Percentiles rank a stretch among this genome's conserved stretches.
Conservation (phyloP, 2,888 invertebrate genomes). For the Celastrina argiolus region DNA sequence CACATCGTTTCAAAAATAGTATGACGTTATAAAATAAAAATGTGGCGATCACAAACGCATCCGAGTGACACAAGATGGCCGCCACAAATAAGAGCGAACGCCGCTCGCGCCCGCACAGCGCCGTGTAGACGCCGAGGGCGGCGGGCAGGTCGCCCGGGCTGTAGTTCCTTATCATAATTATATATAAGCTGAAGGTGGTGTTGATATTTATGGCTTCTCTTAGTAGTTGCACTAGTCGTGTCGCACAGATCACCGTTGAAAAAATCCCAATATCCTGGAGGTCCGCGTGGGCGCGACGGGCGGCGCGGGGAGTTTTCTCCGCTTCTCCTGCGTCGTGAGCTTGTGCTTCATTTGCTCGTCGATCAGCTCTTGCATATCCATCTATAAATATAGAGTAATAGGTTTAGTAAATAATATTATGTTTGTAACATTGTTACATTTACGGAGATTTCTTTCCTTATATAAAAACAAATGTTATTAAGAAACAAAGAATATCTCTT, state of each 20-base stretch:
- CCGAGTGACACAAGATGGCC: constrained; percentile 50
- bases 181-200: constrained; percentile 51
- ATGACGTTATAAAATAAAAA: constrained; percentile 50
- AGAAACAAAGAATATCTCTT: no score
- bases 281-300: constrained; percentile 58
- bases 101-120: constrained; percentile 46
- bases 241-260: constrained; percentile 73
- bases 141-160: constrained; percentile 47
- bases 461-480: no score
- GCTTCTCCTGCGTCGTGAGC: constrained; percentile 82
- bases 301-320: constrained; percentile 67
- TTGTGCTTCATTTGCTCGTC: constrained; percentile 94
- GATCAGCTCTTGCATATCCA: constrained; percentile 95
- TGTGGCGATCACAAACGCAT: constrained; percentile 42
- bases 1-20: constrained; percentile 60
- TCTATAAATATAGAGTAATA: constrained; percentile 74
- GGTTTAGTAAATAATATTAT: background rate
- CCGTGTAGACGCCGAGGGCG: constrained; percentile 44
- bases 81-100: constrained; percentile 40
- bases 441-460: no score
- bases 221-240: constrained; percentile 43
- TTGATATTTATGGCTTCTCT: constrained; percentile 50
- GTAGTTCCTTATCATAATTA: constrained; percentile 50
- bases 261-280: constrained; percentile 68
- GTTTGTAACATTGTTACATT: no score